phyloP scores from a whole-genome alignment of 2,113 vertebrate species.

The Plestiodon gilberti region DNA sequence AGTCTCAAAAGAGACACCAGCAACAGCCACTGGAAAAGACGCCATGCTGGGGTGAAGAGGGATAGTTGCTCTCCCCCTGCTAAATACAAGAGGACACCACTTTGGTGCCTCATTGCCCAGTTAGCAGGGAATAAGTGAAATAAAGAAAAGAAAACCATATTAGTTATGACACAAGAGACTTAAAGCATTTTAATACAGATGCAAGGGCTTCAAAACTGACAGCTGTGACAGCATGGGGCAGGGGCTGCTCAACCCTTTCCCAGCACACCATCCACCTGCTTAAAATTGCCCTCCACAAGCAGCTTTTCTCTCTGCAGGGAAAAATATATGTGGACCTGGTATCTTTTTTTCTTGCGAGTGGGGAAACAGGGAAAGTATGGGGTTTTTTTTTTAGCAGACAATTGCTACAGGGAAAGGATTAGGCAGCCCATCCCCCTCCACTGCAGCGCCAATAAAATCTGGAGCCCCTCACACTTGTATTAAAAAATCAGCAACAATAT shows the following conservation, averaged over 20 bases:
- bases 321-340: not conserved
- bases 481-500: not conserved
- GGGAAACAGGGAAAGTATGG: too few species aligned
- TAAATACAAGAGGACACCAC: too few species aligned
- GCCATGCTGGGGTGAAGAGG: too few species aligned
- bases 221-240: not conserved
- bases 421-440: not conserved
- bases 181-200: not conserved
- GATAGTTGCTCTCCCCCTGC: too few species aligned
- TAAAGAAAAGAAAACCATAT: too few species aligned
- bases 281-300: not conserved
- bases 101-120: too few species aligned
- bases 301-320: not conserved
- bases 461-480: too few species aligned
- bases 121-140: too few species aligned
- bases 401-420: not conserved
- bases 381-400: not conserved
- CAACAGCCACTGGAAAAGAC: too few species aligned
- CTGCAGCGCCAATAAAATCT: not conserved
- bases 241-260: not conserved
- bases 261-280: not conserved
- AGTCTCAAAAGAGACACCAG: too few species aligned
- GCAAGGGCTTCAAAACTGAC: not conserved
- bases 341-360: not conserved
- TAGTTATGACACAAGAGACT: too few species aligned